A percentile compares a stretch with the other conserved stretches of the same genome.
phyloP scores from a whole-genome alignment of 2,113 vertebrate genomes.

The Neolamprologus caudopunctatus region DNA sequence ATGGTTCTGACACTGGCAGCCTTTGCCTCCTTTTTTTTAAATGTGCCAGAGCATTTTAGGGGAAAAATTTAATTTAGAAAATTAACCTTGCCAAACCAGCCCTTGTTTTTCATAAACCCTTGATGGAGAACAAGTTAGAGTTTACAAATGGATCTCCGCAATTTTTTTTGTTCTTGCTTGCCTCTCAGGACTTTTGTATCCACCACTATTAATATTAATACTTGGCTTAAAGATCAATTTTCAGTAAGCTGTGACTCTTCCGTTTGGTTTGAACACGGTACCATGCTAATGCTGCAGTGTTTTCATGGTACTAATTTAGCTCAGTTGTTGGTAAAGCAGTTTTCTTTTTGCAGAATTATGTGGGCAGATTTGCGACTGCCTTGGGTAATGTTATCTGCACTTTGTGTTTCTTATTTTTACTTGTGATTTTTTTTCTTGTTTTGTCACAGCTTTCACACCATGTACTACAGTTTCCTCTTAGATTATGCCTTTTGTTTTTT shows the following conservation, averaged over 20 bases:
- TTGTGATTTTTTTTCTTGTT: neutral
- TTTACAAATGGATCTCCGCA: neutral
- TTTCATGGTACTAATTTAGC: constrained; percentile 29
- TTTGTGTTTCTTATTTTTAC: constrained; percentile 22
- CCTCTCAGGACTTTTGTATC: neutral
- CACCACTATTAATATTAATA: neutral
- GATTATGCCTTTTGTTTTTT: neutral
- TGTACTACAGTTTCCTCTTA: neutral
- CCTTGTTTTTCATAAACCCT: neutral
- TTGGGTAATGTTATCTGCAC: constrained; percentile 45
- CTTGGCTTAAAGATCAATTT: constrained; percentile 7
- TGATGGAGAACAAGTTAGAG: neutral
- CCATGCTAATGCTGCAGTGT: neutral
- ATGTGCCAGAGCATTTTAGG: neutral
- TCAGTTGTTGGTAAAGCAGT: constrained; percentile 13
- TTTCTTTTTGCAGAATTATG: constrained; percentile 5
- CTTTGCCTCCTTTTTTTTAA: neutral
- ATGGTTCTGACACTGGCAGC: neutral
- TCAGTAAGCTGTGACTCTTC: constrained; percentile 31
- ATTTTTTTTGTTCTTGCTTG: neutral
- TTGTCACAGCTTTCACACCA: neutral
- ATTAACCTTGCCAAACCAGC: neutral
- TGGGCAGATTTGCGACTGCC: constrained; percentile 34
- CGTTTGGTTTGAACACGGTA: neutral
- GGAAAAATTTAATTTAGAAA: neutral